These are phyloP conservation scores for Hydraecia micacea DNA, from an alignment of 2,888 invertebrate genomes.

Conservation along the genomic window DNA sequence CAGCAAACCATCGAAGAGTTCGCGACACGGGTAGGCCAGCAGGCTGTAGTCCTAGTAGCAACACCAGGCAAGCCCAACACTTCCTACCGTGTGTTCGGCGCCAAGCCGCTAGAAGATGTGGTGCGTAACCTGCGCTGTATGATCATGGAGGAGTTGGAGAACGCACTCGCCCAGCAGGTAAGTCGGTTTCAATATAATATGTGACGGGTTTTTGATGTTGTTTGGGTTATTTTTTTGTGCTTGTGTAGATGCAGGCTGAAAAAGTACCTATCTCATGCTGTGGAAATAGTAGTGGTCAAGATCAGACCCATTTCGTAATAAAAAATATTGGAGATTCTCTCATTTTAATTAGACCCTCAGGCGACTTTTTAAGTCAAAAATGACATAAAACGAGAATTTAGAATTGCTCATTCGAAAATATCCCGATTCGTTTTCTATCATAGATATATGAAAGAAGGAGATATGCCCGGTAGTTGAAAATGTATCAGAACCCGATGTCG, in stretches of 20 bases:
- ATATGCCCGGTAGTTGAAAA: no score
- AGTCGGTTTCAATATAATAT: conserved; percentile 50
- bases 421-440: no score
- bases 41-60: conserved; percentile 98
- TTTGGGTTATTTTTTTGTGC: no score
- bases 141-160: conserved; percentile 98
- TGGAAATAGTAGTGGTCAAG: neutral
- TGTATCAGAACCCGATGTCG: no score
- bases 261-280: neutral
- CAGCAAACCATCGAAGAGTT: conserved; percentile 99
- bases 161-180: conserved; percentile 96
- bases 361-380: neutral
- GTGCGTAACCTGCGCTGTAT: conserved; percentile 96
- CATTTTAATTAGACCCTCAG: no score
- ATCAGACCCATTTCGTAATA: neutral
- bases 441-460: no score
- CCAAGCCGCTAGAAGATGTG: conserved; percentile 98
- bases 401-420: neutral
- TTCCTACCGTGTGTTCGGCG: conserved; percentile 98
- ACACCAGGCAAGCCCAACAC: conserved; percentile 99
- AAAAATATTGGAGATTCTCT: neutral
- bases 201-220: neutral
- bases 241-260: neutral
- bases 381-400: neutral
- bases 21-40: conserved; percentile 98